Base-by-base conservation (phyloP, 2,797 vertebrate genomes). In the Cottoperca gobio region DNA sequence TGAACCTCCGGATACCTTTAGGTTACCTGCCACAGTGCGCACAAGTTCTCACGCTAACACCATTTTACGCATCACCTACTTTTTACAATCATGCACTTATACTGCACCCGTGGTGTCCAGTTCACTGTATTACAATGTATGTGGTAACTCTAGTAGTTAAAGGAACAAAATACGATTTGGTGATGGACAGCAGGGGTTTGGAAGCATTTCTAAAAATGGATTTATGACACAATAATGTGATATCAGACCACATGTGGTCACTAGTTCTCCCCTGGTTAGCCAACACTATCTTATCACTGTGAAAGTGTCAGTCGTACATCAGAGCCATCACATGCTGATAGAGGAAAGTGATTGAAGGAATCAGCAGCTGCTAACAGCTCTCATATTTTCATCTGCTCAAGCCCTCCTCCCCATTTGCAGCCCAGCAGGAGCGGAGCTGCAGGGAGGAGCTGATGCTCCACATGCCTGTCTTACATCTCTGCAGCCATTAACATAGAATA, bases 361-460 rank as follows among this genome's bases (percentile, higher is more conserved):
- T 68, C 74, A 83, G 73, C 87, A 88, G 86, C 88, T 79, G 85
- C 72, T 73, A 82, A 83, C 79, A 49, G 72, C 58, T 77, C 82
- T 71, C 78, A 64, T 63, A 54, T 76, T 79, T 74, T 85, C 82
- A 82, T 88, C 83, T 78, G 13, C 35, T 24, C 67, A 3, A 23
- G 70, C 65, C 83, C 85, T 68, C 85, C 84, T 85, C 79, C 75
- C 84, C 81, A 77, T 90, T 87, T 90, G 83, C 64, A 76, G 72
- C 92, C 71, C 90, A 80, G 90, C 88, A 84, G 91, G 91, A 83
- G 89, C 42, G 37, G 19, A 86, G 60, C 70, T 68, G 68, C 31
- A n/a, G 54, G 58, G 57, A 69, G 42, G 46, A 35, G 43, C 19
- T n/a, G 35, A 26, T 28, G 0, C 43, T 37, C 10, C 64, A 0